Base-by-base conservation (phyloP, 2,888 invertebrate genomes). In the Phania funesta region DNA sequence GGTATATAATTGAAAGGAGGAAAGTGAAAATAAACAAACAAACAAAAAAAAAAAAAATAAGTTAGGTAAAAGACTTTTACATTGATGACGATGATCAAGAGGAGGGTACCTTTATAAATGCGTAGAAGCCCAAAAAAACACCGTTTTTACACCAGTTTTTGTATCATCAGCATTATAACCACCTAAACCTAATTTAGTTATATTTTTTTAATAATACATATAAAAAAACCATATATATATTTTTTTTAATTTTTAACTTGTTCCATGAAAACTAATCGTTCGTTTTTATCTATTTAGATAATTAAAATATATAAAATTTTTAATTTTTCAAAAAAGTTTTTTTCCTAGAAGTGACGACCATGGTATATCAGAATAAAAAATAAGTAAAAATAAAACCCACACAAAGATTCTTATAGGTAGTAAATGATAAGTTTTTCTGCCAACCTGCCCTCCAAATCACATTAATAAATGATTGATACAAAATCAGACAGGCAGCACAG, bases 131-230 rank as follows among this genome's bases (percentile, higher is more conserved):
- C 4, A 52, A 3, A 56, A 46, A 32, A 46, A 56, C 20, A 18
- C 70, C 62, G 32, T 67, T 50, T 44, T 22, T 54, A 44, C 1
- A 38, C 1, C 35, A 48, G 56, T 4, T 46, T 46, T 65, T 65
- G 16, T 50, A 73, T 41, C n/a, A 71, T 56, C 38, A 56, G 64
- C 64, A 67, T 35, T 46, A 71, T 32, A 58, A 60, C 48, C 75
- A 76, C 50, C 67, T 65, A 62, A 77, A 58, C 24, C 46, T 79
- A 50, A 73, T 58, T 65, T 73, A 79, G 58, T 73, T 77, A 62
- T 62, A 46, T 73, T 65, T 73, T 73, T 50, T 35, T 76, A 76
- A 50, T 76, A 74, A 56, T 56, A 67, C 46, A 67, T 20, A 50
- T 48, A 38, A 56, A 48, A 22, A 52, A 54, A 64, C 54, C 46